Evolutionary conservation across 2,888 invertebrate genomes (phyloP), one percentile per base, ranked within the genome.

Genomic region (Ganaspis brasiliensis): DNA sequence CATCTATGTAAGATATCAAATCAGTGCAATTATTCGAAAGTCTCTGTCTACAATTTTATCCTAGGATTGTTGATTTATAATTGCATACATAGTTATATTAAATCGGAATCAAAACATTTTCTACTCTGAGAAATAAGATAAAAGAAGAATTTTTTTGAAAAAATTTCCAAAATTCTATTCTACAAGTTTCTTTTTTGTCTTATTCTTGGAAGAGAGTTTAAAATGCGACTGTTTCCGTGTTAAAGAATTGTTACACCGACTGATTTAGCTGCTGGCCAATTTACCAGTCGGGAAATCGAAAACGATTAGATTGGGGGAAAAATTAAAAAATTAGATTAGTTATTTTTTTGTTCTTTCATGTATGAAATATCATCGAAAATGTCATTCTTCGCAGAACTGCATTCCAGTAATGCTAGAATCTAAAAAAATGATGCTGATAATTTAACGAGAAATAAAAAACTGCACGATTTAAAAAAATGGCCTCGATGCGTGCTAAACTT

Each of bases 401-500:
- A 67, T 67, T 63, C 67, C 67, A 67, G 67, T 67, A 67, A 67
- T 67, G 45, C 45, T 67, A 67, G 21, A 67, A 21, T 40, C 12
- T 35, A n/a, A 31, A 40, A 14, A n/a, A 49, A n/a, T 19, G 37
- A 35, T 40, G 37, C 21, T 37, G 24, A 67, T n/a, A 37, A 63
- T 63, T 8, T 1, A 49, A 55, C 52, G 45, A 57, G 40, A 67
- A 79, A 75, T 80, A 59, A 35, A n/a, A 72, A 63, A 71, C n/a
- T 63, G 40, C 52, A 26, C 71, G 63, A 72, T 78, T 81, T n/a
- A n/a, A n/a, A 75, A 71, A 63, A 49, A 76, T 52, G 73, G 75
- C 77, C 67, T 82, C 73, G 67, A 40, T 71, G 76, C 73, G 72
- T 77, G 73, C 57, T 72, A 72, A 59, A 78, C 76, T 57, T 76